phyloP scores from a whole-genome alignment of 2,797 vertebrate species.

The Graptemys geographica region DNA sequence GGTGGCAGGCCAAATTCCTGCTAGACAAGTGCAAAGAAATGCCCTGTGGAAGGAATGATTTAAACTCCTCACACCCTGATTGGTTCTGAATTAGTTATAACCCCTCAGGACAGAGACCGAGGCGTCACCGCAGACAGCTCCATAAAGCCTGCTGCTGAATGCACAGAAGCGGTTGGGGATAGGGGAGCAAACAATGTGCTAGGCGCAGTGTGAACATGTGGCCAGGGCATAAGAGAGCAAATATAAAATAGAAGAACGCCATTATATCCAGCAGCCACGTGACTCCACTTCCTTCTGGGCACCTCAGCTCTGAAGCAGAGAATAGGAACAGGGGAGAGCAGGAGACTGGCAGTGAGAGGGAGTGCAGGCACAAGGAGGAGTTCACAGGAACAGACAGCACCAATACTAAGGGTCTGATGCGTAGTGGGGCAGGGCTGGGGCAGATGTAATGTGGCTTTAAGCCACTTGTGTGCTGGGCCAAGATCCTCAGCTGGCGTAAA shows the following conservation, averaged over 20 bases:
- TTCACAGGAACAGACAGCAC: neutral
- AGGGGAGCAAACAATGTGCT: neutral
- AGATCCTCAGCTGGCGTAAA: neutral
- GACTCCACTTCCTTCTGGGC: neutral
- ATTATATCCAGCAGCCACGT: neutral
- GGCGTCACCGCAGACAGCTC: neutral
- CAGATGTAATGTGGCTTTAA: neutral
- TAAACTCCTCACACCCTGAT: neutral
- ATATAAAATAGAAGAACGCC: neutral
- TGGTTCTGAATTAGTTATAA: neutral
- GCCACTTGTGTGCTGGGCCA: neutral
- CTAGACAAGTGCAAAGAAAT: neutral
- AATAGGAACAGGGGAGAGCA: neutral
- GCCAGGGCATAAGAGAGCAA: neutral
- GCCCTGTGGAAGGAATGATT: neutral
- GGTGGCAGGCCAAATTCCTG: neutral
- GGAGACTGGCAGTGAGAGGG: neutral
- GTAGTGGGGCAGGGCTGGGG: neutral
- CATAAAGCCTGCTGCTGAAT: neutral
- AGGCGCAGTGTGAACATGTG: neutral
- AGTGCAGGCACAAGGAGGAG: neutral
- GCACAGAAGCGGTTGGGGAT: neutral
- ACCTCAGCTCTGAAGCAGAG: neutral
- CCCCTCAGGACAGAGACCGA: neutral
- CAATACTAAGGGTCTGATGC: neutral